These are phyloP conservation scores for Lasioglossum villosulum DNA, from an alignment of 2,888 invertebrate genomes.

Conservation along the genomic window DNA sequence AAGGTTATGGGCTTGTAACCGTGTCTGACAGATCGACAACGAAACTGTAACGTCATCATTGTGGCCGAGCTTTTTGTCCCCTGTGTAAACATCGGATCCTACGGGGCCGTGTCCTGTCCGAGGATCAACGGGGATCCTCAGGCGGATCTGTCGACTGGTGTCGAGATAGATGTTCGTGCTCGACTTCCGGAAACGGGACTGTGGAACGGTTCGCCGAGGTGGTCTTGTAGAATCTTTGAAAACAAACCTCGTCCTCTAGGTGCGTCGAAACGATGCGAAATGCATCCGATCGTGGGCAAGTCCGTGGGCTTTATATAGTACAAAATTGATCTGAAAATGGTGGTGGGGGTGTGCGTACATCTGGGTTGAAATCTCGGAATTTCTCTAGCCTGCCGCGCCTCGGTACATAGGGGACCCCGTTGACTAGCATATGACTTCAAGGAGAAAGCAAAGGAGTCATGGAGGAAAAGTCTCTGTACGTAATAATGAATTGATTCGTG, in stretches of 20 bases:
- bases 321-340: neutral
- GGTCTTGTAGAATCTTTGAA: neutral
- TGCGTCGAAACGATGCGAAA: neutral
- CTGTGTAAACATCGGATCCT: slow-evolving; percentile 64
- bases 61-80: slow-evolving; percentile 65
- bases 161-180: slow-evolving; percentile 29
- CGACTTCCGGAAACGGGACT: slow-evolving; percentile 14
- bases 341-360: neutral
- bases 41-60: slow-evolving; percentile 75
- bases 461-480: neutral
- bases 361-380: neutral
- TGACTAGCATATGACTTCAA: neutral
- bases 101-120: slow-evolving; percentile 29
- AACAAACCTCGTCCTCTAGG: neutral
- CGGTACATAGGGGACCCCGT: neutral
- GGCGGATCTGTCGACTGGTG: slow-evolving; percentile 10
- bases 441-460: neutral
- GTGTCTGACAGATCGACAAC: slow-evolving; percentile 68
- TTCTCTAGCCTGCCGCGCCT: neutral
- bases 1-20: slow-evolving; percentile 63
- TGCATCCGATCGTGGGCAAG: neutral
- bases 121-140: slow-evolving; percentile 48
- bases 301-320: neutral
- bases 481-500: neutral
- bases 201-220: neutral